Evolutionary conservation across 2,888 invertebrate genomes (phyloP), one percentile per base, ranked within the genome.

Genomic region (Mythimna lalbum): DNA sequence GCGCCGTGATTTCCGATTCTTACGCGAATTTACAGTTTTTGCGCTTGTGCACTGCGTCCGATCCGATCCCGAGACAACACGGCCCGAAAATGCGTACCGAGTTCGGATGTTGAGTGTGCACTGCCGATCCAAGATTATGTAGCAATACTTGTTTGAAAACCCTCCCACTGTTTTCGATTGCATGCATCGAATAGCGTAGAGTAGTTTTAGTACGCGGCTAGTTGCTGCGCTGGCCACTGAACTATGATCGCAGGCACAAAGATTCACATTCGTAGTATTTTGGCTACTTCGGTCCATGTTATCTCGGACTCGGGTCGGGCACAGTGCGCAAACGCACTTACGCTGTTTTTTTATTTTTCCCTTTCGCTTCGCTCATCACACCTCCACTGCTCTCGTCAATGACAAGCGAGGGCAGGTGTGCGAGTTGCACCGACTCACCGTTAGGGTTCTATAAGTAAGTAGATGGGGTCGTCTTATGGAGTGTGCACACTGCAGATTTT

Each of bases 401-500:
- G 80, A 79, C 78, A 79, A 79, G 78, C 78, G 78, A 79, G 78
- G 78, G 78, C 78, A 79, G 80, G 78, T 79, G 78, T 79, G 78
- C 78, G 76, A 79, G 78, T 79, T 79, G 78, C 78, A 79, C 78
- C 78, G 78, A 79, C 76, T 79, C 78, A 80, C 78, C 78, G 80
- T 79, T 79, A 79, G 78, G 78, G 76, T 79, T 79, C 52, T 79
- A 79, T 79, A 79, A 79, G 78, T 79, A 79, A 79, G 78, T 79
- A 79, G 78, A 79, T 76, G 78, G 78, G 68, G 78, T 65, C 76
- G 78, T 76, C 49, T 80, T 79, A 76, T 68, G 78, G 78, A 79
- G 78, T 79, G 78, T 80, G 78, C 78, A 79, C 78, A 79, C 78
- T 79, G 78, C 80, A 68, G 71, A 71, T 76, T 60, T 79, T 79